A percentile compares a stretch with the other conserved stretches of the same genome.
phyloP scores from a whole-genome alignment of 2,888 invertebrate species.

The Ophraella communa region DNA sequence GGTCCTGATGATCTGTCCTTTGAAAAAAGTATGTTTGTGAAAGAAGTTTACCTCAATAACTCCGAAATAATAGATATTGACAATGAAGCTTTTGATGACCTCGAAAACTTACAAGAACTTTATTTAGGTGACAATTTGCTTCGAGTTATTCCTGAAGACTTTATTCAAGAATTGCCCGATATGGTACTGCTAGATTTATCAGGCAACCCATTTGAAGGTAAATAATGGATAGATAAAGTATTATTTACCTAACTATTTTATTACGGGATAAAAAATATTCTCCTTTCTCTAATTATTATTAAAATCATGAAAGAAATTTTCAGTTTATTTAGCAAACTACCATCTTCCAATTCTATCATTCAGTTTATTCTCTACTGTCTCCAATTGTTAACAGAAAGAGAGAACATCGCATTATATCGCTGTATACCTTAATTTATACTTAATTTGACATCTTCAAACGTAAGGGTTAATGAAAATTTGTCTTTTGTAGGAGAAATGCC shows the following conservation, averaged over 20 bases:
- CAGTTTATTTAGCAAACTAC: background rate
- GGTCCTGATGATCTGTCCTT: slow-evolving; percentile 48
- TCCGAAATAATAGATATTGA: slow-evolving; percentile 51
- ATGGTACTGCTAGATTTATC: slow-evolving; percentile 53
- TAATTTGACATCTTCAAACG: too few relatives aligned
- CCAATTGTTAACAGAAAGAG: too few relatives aligned
- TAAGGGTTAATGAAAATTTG: too few relatives aligned
- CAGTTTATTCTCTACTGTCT: too few relatives aligned
- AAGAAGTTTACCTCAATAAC: slow-evolving; percentile 51
- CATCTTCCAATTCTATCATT: too few relatives aligned
- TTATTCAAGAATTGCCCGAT: slow-evolving; percentile 49
- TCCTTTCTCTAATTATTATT: too few relatives aligned
- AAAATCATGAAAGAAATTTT: too few relatives aligned
- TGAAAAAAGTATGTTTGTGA: slow-evolving; percentile 47
- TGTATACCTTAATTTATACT: too few relatives aligned
- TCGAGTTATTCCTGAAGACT: slow-evolving; percentile 46
- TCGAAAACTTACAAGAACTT: slow-evolving; percentile 52
- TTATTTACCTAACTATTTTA: too few relatives aligned
- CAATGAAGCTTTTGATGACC: slow-evolving; percentile 47
- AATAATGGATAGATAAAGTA: too few relatives aligned
- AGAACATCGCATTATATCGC: too few relatives aligned
- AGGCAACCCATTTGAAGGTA: slow-evolving; percentile 46
- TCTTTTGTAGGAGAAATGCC: slow-evolving; percentile 49
- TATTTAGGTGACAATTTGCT: slow-evolving; percentile 54
- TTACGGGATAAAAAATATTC: too few relatives aligned